Percentiles rank a stretch among this genome's conserved stretches.
Evolutionary conservation across 2,113 vertebrate species (phyloP).

Genomic region (Phyllostomus hastatus): DNA sequence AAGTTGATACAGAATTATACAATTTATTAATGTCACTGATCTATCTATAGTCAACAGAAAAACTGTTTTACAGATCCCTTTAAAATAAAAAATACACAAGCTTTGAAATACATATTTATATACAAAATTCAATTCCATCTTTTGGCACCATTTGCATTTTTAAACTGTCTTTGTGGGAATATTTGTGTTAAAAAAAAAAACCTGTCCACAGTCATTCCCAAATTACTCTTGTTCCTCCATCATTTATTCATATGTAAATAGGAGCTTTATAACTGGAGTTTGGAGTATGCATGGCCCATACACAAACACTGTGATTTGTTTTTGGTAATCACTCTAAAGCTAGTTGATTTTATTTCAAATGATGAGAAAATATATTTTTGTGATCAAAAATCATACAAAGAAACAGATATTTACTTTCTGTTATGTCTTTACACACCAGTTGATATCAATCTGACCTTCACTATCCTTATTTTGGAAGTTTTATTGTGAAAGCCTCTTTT

Average conservation of each 20-base stretch:
- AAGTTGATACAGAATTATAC: neutral
- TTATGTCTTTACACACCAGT: neutral
- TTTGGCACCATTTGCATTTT: neutral
- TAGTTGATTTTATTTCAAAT: neutral
- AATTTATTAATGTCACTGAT: neutral
- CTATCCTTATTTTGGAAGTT: neutral
- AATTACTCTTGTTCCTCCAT: neutral
- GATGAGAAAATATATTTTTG: neutral
- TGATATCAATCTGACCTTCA: neutral
- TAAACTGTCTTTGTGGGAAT: neutral
- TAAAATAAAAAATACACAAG: neutral
- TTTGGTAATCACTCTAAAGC: neutral
- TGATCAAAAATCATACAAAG: slow-evolving; percentile 5
- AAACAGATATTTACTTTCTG: neutral
- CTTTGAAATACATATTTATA: neutral
- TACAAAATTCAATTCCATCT: neutral
- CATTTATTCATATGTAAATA: neutral
- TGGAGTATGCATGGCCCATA: neutral
- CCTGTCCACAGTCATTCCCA: neutral
- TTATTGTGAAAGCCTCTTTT: neutral
- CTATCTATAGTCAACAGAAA: neutral
- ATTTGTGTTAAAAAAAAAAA: neutral
- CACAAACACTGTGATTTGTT: neutral
- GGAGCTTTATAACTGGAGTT: neutral
- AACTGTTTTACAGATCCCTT: neutral